Conservation (phyloP, 2,113 vertebrate species). For the Sinosuthora webbiana region DNA sequence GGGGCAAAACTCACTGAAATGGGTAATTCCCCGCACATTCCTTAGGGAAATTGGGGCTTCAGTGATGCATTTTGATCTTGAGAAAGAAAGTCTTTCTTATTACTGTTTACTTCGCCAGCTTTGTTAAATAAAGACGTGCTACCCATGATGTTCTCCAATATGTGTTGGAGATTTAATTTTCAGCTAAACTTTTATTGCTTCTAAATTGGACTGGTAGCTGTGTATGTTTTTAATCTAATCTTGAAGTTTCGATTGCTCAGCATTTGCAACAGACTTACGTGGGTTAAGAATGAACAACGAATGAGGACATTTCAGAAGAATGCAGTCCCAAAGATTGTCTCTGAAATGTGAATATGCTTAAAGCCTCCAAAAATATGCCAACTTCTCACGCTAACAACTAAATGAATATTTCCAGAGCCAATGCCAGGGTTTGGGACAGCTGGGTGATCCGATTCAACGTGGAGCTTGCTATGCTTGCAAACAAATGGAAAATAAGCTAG, state of each 20-base stretch:
- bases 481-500: not conserved
- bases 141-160: not conserved
- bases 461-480: not conserved
- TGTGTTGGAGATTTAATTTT: not conserved
- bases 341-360: not conserved
- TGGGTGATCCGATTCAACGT: not conserved
- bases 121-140: not conserved
- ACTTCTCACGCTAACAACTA: not conserved
- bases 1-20: not conserved
- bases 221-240: not conserved
- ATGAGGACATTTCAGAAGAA: not conserved
- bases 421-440: not conserved
- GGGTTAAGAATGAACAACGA: not conserved
- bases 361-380: not conserved
- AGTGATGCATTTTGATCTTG: not conserved
- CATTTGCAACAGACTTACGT: not conserved
- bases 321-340: not conserved
- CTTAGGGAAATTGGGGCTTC: not conserved
- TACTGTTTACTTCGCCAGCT: not conserved
- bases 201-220: not conserved
- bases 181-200: not conserved
- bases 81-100: not conserved
- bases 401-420: not conserved
- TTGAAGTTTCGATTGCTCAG: not conserved
- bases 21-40: not conserved